Percentiles rank a stretch among this genome's conserved stretches.
phyloP scores from a whole-genome alignment of 2,888 invertebrate genomes.

The Diploptera punctata region DNA sequence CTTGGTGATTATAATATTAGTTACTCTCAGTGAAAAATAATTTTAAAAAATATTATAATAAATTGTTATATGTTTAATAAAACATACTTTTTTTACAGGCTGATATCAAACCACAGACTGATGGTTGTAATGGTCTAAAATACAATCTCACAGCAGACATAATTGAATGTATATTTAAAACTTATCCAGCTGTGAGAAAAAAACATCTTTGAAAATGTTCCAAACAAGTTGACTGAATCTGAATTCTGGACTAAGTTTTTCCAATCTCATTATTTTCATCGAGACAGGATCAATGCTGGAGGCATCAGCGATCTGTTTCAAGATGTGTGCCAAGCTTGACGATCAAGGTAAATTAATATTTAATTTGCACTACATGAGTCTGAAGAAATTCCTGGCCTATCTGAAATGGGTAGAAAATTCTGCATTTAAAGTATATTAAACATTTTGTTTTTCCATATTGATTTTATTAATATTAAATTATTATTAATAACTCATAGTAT shows the following conservation, averaged over 20 bases:
- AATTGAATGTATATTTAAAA: slow-evolving; percentile 98
- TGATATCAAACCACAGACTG: slow-evolving; percentile 96
- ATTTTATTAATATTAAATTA: too few relatives aligned
- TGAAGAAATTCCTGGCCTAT: too few relatives aligned
- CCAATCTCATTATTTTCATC: slow-evolving; percentile 98
- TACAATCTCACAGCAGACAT: slow-evolving; percentile 97
- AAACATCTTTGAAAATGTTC: slow-evolving; percentile 97
- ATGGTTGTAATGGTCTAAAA: slow-evolving; percentile 95
- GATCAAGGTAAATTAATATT: too few relatives aligned
- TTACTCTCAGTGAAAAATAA: too few relatives aligned
- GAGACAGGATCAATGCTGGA: slow-evolving; percentile 88
- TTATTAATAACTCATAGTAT: too few relatives aligned
- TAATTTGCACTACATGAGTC: too few relatives aligned
- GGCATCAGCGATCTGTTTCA: slow-evolving; percentile 95
- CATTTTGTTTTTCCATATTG: too few relatives aligned
- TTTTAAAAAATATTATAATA: too few relatives aligned
- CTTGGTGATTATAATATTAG: too few relatives aligned
- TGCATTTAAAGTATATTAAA: too few relatives aligned
- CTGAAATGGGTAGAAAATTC: too few relatives aligned
- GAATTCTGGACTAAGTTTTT: slow-evolving; percentile 99
- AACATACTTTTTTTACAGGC: slow-evolving; percentile 72
- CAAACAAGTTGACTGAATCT: slow-evolving; percentile 91
- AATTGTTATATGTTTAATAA: too few relatives aligned
- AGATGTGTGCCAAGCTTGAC: slow-evolving; percentile 96
- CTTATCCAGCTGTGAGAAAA: slow-evolving; percentile 97